Evolutionary conservation across 1,140 invertebrate species (phyloP), one percentile per base, ranked within the genome.

Genomic region (Tyrophagus putrescentiae): DNA sequence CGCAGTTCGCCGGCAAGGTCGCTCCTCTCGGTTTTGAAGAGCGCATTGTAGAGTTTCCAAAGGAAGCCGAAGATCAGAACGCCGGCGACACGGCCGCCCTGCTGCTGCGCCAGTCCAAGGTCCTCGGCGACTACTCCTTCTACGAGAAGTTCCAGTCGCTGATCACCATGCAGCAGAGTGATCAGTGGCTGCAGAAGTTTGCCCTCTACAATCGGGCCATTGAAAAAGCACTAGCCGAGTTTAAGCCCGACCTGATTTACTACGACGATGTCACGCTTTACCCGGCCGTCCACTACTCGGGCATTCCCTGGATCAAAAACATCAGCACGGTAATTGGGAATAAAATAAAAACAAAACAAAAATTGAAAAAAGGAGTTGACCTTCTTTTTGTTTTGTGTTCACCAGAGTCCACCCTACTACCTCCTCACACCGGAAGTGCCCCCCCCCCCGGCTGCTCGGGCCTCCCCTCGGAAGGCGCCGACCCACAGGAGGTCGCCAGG

Each of bases 231-330:
- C 23, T 48, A 13, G 45, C 23, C 13, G 21, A 9, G 6, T 6
- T 48, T 48, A 6, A 48, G 31, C 45, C 45, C 31, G 45, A 48
- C 31, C 31, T 48, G 45, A 48, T 48, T 21, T 48, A 18, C 6
- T 6, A 7, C 7, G 45, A 48, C 21, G 18, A 21, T 7, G 18
- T 29, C 21, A 7, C 7, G 7, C 45, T 48, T 7, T 7, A 21
- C 7, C 45, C 45, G 23, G 45, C 45, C 23, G 21, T 48, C 21
- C 18, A 7, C 7, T 21, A 48, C 31, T 48, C 45, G 45, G 18
- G 18, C 7, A 48, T 48, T 48, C 45, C 45, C 13, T 48, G 45
- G 45, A 6, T 48, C 18, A 7, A 25, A 21, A 6, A 48, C 6
- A 9, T 9, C 31, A 48, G 45, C 21, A 21, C 21, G 7, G 31